Percentiles rank a stretch among this genome's conserved stretches.
Evolutionary conservation across 2,888 invertebrate species (phyloP).

Genomic region (Chironomus riparius): DNA sequence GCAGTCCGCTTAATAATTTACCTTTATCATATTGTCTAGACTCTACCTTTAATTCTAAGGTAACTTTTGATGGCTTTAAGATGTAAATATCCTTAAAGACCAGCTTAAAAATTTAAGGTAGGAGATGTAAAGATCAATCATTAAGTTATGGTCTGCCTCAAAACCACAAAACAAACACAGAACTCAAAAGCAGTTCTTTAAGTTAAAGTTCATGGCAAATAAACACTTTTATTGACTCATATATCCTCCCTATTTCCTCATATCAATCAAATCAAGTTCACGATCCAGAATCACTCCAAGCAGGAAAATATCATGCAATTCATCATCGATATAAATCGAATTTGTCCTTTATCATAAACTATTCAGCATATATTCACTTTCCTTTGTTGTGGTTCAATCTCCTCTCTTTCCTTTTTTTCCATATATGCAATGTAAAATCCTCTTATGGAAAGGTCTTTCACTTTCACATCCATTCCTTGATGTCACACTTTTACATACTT

Average conservation of each 20-base stretch:
- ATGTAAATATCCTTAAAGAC: no score
- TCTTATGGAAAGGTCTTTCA: background rate
- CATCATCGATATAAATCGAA: background rate
- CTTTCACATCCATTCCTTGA: background rate
- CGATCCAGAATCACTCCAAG: background rate
- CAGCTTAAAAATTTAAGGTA: no score
- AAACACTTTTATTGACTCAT: background rate
- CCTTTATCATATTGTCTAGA: no score
- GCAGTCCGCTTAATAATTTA: no score
- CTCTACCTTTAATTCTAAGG: no score
- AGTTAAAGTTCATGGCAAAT: no score
- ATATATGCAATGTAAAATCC: background rate
- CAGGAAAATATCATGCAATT: background rate
- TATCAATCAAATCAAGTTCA: background rate
- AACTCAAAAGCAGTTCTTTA: no score
- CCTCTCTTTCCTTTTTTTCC: no score
- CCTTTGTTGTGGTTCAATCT: background rate
- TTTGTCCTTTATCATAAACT: background rate
- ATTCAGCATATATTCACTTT: background rate
- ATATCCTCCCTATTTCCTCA: background rate
- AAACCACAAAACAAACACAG: no score
- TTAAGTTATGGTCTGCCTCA: no score
- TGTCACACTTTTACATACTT: background rate
- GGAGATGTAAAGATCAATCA: no score
- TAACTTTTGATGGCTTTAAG: no score